Conservation (phyloP, 2,113 vertebrate species). For the Tupaia tana region DNA sequence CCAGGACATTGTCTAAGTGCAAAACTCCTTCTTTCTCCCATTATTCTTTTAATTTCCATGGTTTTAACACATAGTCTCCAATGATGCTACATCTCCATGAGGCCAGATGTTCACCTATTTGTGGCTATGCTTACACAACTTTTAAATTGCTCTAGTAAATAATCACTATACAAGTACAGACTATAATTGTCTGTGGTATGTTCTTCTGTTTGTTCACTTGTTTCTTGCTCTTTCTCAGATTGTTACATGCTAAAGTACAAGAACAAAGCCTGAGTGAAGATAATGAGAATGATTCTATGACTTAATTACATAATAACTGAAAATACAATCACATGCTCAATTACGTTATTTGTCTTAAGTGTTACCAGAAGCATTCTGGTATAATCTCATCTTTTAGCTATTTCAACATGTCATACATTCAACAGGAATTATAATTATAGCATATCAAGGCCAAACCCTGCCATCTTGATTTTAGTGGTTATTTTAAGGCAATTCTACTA, state of each 20-base stretch:
- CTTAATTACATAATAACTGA: constrained; percentile 11
- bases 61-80: not conserved
- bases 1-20: not conserved
- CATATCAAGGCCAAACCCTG: not conserved
- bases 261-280: not conserved
- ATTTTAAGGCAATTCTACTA: not conserved
- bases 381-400: constrained; percentile 25
- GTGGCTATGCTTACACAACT: not conserved
- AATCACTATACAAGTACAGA: not conserved
- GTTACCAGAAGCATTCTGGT: not conserved
- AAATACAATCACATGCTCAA: not conserved
- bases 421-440: not conserved
- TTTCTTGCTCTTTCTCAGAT: not conserved
- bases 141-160: constrained; percentile 1
- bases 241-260: constrained; percentile 22
- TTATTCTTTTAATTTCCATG: not conserved
- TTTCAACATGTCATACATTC: constrained; percentile 33
- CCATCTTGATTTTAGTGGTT: constrained; percentile 33
- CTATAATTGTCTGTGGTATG: not conserved
- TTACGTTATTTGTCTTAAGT: constrained; percentile 4
- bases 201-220: not conserved
- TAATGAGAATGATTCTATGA: constrained; percentile 16
- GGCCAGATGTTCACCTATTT: not conserved
- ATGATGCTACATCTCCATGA: not conserved
- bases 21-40: constrained; percentile 16